Base-by-base conservation (phyloP, 2,797 vertebrate genomes). In the Melanotaenia boesemani region DNA sequence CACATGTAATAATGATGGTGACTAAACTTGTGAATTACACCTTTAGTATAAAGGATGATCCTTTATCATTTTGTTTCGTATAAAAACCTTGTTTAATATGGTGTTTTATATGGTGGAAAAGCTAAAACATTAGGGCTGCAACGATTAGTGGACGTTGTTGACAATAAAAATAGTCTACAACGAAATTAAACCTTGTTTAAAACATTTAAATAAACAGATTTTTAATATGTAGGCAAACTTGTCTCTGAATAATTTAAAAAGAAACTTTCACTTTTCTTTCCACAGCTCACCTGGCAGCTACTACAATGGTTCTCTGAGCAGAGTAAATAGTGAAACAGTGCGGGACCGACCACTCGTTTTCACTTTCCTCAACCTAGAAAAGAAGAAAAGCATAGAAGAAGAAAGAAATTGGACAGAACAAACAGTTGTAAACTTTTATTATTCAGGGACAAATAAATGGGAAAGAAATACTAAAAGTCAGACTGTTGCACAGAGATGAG, bases 321-420 rank as follows among this genome's bases (percentile, higher is more conserved):
- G 97, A 96, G 80, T 96, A 99, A 90, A 99, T 98, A 76, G 97
- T 99, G 93, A 99, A 99, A 79, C 97, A 98, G 91, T 99, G 96
- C 0, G 97, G 97, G 5, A 96, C 96, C 0, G 96, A 93, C 96
- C 96, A 96, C 65, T 97, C 96, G 0, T 93, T 96, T 82, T 97
- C 95, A 65, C 93, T 96, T 74, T 98, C 98, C 79, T 99, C 97
- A 15, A 97, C 95, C 98, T 99, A 73, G 0, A 69, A 78, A 41
- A 32, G 22, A 4, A 71, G 30, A 67, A 61, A 56, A 12, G 2
- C 0, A 67, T 6, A 41, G 50, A 3, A 62, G 10, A 46, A 54
- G 26, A 6, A 12, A 41, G 24, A 0, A 59, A 15, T 22, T 18
- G 8, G 3, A 20, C 2, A 2, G 5, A 61, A 3, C 24, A 30